Conservation (phyloP, 2,888 invertebrate species). For the Torymus auratus region DNA sequence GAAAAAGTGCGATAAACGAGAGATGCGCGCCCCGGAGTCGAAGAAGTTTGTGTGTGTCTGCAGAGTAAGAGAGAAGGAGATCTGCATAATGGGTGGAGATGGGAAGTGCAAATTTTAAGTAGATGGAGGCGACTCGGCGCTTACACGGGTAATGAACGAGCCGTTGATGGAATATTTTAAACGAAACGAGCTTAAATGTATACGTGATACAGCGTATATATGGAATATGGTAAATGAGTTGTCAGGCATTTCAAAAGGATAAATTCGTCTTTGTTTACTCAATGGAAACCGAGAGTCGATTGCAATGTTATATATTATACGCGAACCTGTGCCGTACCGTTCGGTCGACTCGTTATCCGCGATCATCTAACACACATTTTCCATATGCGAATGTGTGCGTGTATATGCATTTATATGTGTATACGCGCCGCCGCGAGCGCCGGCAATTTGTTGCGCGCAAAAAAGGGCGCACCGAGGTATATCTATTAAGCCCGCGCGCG, state of each 20-base stretch:
- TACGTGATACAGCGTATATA: too few species aligned
- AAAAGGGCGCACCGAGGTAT: slow-evolving; percentile 2
- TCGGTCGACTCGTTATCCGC: slow-evolving; percentile 1
- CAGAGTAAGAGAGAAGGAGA: neutral
- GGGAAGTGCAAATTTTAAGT: neutral
- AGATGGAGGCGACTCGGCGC: neutral
- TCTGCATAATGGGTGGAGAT: slow-evolving; percentile 29
- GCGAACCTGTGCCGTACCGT: too few species aligned
- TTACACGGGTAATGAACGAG: neutral
- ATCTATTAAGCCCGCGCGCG: slow-evolving; percentile 14
- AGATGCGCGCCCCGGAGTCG: neutral
- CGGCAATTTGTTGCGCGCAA: neutral
- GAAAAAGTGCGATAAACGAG: slow-evolving; percentile 4
- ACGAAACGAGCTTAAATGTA: too few species aligned
- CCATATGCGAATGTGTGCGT: neutral
- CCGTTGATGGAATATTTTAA: too few species aligned
- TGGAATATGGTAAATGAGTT: too few species aligned
- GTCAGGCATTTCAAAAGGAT: too few species aligned
- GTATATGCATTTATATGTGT: too few species aligned
- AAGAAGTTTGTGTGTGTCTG: neutral
- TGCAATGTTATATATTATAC: too few species aligned
- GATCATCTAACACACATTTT: neutral
- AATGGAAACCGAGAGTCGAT: neutral
- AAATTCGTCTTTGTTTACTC: too few species aligned
- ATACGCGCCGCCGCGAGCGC: too few species aligned